Percentiles rank a stretch among this genome's conserved stretches.
phyloP scores from a whole-genome alignment of 2,888 invertebrate species.

The Eilema caniola region DNA sequence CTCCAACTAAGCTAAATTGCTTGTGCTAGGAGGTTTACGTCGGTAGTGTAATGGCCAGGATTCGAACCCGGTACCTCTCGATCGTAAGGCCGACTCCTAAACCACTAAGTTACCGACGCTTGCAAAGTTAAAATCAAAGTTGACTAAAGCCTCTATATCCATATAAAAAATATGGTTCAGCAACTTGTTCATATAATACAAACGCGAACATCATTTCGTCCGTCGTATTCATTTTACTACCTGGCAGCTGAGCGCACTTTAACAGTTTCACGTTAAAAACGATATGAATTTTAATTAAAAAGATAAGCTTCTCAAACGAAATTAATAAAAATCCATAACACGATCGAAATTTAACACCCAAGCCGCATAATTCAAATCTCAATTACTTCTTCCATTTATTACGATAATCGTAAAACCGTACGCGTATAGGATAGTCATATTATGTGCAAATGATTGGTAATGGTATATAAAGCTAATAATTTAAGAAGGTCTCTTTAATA shows the following conservation, averaged over 20 bases:
- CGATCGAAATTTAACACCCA: slow-evolving; percentile 10
- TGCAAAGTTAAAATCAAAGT: too few species aligned
- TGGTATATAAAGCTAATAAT: slow-evolving; percentile 69
- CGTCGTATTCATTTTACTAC: slow-evolving; percentile 1
- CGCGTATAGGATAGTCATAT: slow-evolving; percentile 24
- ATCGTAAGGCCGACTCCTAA: too few species aligned
- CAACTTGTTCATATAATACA: neutral
- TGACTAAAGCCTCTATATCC: neutral
- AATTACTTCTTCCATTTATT: slow-evolving; percentile 28
- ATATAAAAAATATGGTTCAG: neutral
- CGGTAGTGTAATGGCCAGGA: too few species aligned
- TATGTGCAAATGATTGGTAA: slow-evolving; percentile 54
- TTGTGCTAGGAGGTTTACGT: too few species aligned
- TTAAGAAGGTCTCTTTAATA: slow-evolving; percentile 58
- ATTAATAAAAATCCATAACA: neutral
- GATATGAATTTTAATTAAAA: slow-evolving; percentile 1
- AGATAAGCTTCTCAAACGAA: neutral
- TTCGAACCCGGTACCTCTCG: too few species aligned
- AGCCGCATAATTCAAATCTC: slow-evolving; percentile 13
- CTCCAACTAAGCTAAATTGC: too few species aligned
- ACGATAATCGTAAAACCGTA: slow-evolving; percentile 28
- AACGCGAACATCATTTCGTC: neutral
- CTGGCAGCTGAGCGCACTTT: neutral
- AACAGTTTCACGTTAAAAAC: neutral
- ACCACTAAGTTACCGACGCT: too few species aligned